Evolutionary conservation across 92 coral and sea anemone genomes (phyloP).

Genomic region (Paragorgia papillata): DNA sequence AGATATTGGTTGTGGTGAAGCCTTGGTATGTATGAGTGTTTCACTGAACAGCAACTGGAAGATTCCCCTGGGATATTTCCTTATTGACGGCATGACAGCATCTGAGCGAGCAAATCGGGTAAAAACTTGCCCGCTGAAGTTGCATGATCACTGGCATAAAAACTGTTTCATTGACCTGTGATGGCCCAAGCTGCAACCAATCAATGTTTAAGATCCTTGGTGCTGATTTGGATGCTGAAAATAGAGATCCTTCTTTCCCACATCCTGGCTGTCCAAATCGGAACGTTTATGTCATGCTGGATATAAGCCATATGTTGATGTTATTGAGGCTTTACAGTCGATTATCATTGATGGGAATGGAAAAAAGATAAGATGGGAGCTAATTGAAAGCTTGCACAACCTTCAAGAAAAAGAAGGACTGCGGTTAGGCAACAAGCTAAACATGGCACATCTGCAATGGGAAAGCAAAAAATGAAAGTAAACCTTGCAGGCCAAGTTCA

Average conservation of each 20-base stretch:
- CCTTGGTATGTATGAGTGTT: slow-evolving; percentile 29
- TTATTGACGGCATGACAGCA: slow-evolving; percentile 29
- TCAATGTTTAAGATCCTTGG: slow-evolving; percentile 33
- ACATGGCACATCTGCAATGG: slow-evolving; percentile 31
- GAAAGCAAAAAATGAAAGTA: slow-evolving; percentile 30
- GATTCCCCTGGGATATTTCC: slow-evolving; percentile 30
- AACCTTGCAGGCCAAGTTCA: slow-evolving; percentile 8
- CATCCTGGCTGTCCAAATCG: slow-evolving; percentile 2
- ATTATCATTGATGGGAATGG: slow-evolving; percentile 2
- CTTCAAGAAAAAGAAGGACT: slow-evolving; percentile 29
- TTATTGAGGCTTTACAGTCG: neutral
- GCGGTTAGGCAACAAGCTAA: slow-evolving; percentile 20
- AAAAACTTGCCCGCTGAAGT: neutral
- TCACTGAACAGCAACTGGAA: slow-evolving; percentile 10
- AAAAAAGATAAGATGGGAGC: slow-evolving; percentile 26
- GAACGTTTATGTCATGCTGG: neutral
- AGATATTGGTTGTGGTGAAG: slow-evolving; percentile 16
- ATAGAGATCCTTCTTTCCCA: neutral
- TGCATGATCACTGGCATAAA: slow-evolving; percentile 7
- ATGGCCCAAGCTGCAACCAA: slow-evolving; percentile 5
- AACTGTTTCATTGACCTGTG: slow-evolving; percentile 8
- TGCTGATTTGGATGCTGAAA: neutral
- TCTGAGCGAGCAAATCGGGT: slow-evolving; percentile 5
- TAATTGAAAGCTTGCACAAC: neutral
- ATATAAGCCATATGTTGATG: slow-evolving; percentile 7